A percentile compares a stretch with the other conserved stretches of the same genome.
phyloP scores from a whole-genome alignment of 2,888 invertebrate genomes.

The Temnothorax rugatulus region DNA sequence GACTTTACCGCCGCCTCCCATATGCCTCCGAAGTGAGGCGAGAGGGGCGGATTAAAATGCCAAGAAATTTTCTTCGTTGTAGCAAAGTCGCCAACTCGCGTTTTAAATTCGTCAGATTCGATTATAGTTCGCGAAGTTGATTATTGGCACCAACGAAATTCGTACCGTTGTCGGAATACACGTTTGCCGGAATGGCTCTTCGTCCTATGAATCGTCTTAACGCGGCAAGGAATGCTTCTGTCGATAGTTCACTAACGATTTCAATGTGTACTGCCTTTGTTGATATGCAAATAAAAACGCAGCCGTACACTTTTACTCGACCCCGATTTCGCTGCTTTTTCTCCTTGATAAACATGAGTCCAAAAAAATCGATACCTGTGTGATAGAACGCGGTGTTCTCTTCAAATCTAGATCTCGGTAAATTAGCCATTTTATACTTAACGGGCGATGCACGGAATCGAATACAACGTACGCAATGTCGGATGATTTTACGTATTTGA shows the following conservation, averaged over 20 bases:
- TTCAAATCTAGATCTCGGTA: background rate
- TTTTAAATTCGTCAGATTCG: background rate
- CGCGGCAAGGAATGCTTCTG: background rate
- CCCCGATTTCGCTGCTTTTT: background rate
- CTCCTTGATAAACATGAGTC: background rate
- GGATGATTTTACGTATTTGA: background rate
- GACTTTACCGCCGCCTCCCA: background rate
- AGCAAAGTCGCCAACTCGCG: background rate
- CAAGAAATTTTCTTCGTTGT: background rate
- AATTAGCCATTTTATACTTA: background rate
- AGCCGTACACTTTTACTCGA: background rate
- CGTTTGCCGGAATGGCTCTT: background rate
- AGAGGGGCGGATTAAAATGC: background rate
- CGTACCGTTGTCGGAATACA: background rate
- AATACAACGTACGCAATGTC: background rate
- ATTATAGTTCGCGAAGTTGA: background rate
- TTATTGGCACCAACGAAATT: background rate
- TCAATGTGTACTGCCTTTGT: background rate
- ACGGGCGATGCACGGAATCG: background rate
- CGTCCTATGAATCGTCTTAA: background rate
- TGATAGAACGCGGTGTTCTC: background rate
- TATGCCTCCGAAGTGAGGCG: background rate
- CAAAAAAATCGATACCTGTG: background rate
- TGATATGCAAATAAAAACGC: background rate
- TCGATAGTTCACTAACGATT: background rate